These are phyloP conservation scores for Oxystoma pomonae DNA, from an alignment of 2,888 invertebrate species.

Conservation along the genomic window DNA sequence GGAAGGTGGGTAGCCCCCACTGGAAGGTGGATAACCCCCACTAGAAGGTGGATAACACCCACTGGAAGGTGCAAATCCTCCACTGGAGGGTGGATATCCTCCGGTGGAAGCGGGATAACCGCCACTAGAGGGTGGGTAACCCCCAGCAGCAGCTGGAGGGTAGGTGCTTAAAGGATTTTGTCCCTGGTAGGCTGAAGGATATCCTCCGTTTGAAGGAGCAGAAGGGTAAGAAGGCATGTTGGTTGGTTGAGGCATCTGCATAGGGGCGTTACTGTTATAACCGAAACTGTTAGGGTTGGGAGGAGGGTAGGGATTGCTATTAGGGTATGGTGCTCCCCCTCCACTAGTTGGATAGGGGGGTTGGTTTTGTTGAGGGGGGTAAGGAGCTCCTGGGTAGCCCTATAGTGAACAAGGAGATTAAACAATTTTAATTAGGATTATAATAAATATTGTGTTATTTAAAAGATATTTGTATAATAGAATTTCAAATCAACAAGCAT, in stretches of 20 bases:
- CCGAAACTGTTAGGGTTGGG: constrained; percentile 50
- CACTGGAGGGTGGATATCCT: constrained; percentile 26
- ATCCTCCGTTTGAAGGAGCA: constrained; percentile 40
- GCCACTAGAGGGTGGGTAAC: constrained; percentile 21
- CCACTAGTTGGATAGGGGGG: constrained; percentile 26
- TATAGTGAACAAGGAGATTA: constrained; percentile 17
- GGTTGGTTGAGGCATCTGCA: constrained; percentile 52
- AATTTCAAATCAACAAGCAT: too few relatives aligned
- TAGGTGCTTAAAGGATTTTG: constrained; percentile 18
- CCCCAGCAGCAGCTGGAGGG: constrained; percentile 21
- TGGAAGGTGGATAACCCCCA: constrained; percentile 24
- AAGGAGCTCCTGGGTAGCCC: constrained; percentile 35
- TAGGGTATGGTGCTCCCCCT: constrained; percentile 37
- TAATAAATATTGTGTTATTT: too few relatives aligned
- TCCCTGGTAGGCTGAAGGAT: constrained; percentile 34
- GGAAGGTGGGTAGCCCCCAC: constrained; percentile 16
- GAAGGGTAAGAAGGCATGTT: constrained; percentile 38
- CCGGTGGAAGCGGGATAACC: constrained; percentile 25
- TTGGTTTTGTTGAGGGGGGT: constrained; percentile 33
- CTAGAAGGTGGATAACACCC: constrained; percentile 19
- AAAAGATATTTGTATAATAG: too few relatives aligned
- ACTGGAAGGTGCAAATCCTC: constrained; percentile 23
- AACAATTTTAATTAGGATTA: too few relatives aligned
- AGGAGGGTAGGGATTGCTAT: constrained; percentile 35
- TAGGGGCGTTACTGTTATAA: constrained; percentile 44